Conservation (phyloP, 2,797 vertebrate species). For the Lutjanus argentimaculatus region DNA sequence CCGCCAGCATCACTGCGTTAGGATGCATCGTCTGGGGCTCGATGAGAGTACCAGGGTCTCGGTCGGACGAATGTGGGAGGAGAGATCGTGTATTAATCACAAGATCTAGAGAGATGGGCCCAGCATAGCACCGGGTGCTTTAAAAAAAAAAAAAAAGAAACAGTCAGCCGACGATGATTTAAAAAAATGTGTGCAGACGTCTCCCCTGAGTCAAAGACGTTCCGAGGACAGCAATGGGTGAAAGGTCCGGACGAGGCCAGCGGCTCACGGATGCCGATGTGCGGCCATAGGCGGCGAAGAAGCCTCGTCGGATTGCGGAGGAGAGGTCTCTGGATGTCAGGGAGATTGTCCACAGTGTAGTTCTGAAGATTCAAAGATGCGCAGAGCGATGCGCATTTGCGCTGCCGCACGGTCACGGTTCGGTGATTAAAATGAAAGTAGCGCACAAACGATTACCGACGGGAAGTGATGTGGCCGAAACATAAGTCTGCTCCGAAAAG, state of each 20-base stretch:
- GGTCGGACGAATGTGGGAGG: constrained; percentile 79
- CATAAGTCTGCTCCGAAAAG: constrained; percentile 44
- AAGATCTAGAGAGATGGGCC: constrained; percentile 77
- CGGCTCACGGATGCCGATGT: constrained; percentile 79
- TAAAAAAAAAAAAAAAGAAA: constrained; percentile 32
- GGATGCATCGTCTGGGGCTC: constrained; percentile 79
- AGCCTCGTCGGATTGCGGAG: constrained; percentile 80
- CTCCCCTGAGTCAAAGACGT: constrained; percentile 47
- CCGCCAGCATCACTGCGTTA: constrained; percentile 80
- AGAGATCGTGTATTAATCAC: constrained; percentile 78
- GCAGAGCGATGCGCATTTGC: constrained; percentile 82
- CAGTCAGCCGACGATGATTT: constrained; percentile 24
- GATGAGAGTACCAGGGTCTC: constrained; percentile 68
- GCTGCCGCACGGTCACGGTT: constrained; percentile 62
- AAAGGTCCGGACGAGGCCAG: constrained; percentile 73
- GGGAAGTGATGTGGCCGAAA: constrained; percentile 64
- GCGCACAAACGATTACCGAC: constrained; percentile 62
- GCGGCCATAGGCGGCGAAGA: constrained; percentile 78
- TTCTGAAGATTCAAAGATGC: constrained; percentile 82
- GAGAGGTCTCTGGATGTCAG: constrained; percentile 83
- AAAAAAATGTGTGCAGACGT: constrained; percentile 12
- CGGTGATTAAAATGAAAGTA: constrained; percentile 70
- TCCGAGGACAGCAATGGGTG: constrained; percentile 49
- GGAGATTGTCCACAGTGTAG: constrained; percentile 78
- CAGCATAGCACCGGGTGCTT: constrained; percentile 74